phyloP scores from a whole-genome alignment of 2,113 vertebrate genomes.

The Dasyornis broadbenti region DNA sequence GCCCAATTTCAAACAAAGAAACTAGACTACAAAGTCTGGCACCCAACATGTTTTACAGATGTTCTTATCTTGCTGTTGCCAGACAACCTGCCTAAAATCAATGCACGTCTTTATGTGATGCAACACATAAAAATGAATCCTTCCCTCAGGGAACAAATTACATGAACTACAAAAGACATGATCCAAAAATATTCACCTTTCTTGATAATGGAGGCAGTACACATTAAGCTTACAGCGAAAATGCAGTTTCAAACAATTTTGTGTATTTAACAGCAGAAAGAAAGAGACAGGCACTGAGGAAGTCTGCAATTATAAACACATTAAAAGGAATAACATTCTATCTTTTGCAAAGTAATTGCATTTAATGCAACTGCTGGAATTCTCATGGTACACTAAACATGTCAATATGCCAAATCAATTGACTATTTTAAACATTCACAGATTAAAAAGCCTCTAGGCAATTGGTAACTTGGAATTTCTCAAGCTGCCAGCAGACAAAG shows the following conservation, averaged over 20 bases:
- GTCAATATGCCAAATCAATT: constrained; percentile 18
- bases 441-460: not conserved
- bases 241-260: not conserved
- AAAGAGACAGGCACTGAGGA: not conserved
- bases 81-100: constrained; percentile 1
- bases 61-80: not conserved
- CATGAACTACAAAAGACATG: not conserved
- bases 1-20: not conserved
- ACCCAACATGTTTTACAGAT: not conserved
- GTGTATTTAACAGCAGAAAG: not conserved
- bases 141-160: not conserved
- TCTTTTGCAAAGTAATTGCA: not conserved
- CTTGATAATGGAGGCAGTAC: not conserved
- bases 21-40: not conserved
- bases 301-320: constrained; percentile 15
- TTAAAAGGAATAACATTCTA: not conserved
- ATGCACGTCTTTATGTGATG: not conserved
- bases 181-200: constrained; percentile 6
- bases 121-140: not conserved
- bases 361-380: constrained; percentile 33
- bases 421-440: constrained; percentile 8
- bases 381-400: not conserved
- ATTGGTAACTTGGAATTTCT: not conserved
- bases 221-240: not conserved
- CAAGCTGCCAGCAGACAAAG: not conserved